phyloP scores from a whole-genome alignment of 1,140 invertebrate species.

The Drosophila fuyamai region DNA sequence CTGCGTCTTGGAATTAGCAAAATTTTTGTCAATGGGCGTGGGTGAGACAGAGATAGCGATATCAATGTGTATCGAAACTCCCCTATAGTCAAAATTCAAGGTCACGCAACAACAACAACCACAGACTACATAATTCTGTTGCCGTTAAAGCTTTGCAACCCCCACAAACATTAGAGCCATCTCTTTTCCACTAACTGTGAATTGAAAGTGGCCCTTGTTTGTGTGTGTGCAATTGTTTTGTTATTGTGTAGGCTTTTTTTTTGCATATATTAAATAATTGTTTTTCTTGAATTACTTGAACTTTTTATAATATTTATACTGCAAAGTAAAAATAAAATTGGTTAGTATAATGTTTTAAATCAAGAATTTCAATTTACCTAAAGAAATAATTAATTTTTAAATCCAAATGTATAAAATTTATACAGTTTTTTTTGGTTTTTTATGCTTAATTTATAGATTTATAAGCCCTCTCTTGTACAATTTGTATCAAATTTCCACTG shows the following conservation, averaged over 20 bases:
- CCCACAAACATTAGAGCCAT: constrained; percentile 34
- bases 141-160: constrained; percentile 55
- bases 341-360: too few relatives aligned
- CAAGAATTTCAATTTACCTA: too few relatives aligned
- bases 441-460: not conserved
- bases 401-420: not conserved
- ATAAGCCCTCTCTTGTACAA: not conserved
- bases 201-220: not conserved
- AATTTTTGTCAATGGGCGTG: constrained; percentile 32
- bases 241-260: constrained; percentile 3
- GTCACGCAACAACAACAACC: constrained; percentile 47
- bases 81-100: constrained; percentile 49
- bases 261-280: not conserved
- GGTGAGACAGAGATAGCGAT: constrained; percentile 18
- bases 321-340: too few relatives aligned
- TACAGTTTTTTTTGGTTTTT: not conserved
- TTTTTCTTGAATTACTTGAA: too few relatives aligned
- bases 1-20: constrained; percentile 39
- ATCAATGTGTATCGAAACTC: constrained; percentile 34
- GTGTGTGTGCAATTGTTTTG: not conserved
- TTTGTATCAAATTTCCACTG: not conserved
- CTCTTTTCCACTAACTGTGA: constrained; percentile 30
- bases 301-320: too few relatives aligned
- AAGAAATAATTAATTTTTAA: too few relatives aligned
- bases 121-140: constrained; percentile 45